These are phyloP conservation scores for Hyposmocoma kahamanoa DNA, from an alignment of 1,140 invertebrate genomes.

Conservation along the genomic window DNA sequence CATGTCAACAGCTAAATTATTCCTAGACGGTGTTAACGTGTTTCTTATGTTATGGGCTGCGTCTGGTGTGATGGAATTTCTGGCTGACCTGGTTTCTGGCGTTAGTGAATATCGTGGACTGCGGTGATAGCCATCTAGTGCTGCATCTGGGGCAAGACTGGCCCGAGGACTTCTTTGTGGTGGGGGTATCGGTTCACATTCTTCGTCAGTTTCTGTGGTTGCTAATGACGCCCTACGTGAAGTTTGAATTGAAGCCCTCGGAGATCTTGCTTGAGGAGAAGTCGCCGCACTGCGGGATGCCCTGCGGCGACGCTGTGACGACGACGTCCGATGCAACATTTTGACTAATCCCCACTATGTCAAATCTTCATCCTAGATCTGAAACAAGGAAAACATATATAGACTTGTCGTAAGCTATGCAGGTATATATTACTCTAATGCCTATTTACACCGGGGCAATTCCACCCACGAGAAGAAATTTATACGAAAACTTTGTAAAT, in stretches of 20 bases:
- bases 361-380: conserved; percentile 1
- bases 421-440: neutral
- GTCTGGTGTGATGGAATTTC: conserved; percentile 76
- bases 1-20: conserved; percentile 76
- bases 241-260: conserved; percentile 61
- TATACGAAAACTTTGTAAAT: neutral
- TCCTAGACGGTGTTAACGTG: conserved; percentile 74
- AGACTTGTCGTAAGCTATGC: neutral
- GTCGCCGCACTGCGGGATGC: conserved; percentile 79
- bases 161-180: conserved; percentile 76
- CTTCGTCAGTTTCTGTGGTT: conserved; percentile 61
- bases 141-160: conserved; percentile 76
- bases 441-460: neutral
- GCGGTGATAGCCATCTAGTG: conserved; percentile 74
- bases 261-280: conserved; percentile 74
- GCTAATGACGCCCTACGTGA: conserved; percentile 56
- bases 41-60: conserved; percentile 67
- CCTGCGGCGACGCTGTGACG: conserved; percentile 79
- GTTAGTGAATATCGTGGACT: conserved; percentile 78
- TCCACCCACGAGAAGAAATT: neutral
- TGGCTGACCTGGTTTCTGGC: conserved; percentile 73
- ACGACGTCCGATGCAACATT: conserved; percentile 76
- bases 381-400: neutral
- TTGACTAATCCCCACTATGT: conserved; percentile 10
- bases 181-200: conserved; percentile 59